Conservation (phyloP, 2,797 vertebrate genomes). For the Monodelphis domestica region DNA sequence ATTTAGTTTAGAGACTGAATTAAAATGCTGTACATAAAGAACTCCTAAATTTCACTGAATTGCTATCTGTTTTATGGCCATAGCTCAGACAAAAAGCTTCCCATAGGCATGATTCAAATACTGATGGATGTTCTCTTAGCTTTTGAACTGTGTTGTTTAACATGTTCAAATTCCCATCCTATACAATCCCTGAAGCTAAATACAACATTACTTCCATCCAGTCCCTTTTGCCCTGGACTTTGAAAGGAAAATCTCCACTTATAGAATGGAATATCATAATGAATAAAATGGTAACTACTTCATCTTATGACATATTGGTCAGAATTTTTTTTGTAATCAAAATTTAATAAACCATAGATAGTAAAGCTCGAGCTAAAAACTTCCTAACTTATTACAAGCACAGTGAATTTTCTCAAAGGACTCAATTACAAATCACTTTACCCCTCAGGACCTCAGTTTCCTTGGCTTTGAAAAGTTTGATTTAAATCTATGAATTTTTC, state of each 20-base stretch:
- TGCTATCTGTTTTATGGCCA: not conserved
- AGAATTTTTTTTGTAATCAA: not conserved
- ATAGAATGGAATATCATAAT: not conserved
- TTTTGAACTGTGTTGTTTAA: not conserved
- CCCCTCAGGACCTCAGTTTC: not conserved
- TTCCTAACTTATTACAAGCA: not conserved
- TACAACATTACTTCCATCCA: not conserved
- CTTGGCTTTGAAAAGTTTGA: not conserved
- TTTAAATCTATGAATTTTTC: not conserved
- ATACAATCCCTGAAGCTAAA: not conserved
- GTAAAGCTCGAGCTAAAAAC: not conserved
- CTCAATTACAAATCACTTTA: not conserved
- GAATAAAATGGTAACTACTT: not conserved
- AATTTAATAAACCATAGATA: not conserved
- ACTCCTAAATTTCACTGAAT: not conserved
- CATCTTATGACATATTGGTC: not conserved
- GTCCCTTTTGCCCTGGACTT: not conserved
- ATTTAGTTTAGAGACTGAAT: not conserved
- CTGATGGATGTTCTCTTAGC: not conserved
- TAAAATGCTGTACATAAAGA: not conserved
- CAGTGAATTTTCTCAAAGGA: not conserved
- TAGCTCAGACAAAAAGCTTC: not conserved
- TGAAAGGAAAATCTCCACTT: not conserved
- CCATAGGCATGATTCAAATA: not conserved
- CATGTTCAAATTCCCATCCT: not conserved